Base-by-base conservation (phyloP, 2,888 invertebrate species). In the Scaptodrosophila latifasciaeformis region DNA sequence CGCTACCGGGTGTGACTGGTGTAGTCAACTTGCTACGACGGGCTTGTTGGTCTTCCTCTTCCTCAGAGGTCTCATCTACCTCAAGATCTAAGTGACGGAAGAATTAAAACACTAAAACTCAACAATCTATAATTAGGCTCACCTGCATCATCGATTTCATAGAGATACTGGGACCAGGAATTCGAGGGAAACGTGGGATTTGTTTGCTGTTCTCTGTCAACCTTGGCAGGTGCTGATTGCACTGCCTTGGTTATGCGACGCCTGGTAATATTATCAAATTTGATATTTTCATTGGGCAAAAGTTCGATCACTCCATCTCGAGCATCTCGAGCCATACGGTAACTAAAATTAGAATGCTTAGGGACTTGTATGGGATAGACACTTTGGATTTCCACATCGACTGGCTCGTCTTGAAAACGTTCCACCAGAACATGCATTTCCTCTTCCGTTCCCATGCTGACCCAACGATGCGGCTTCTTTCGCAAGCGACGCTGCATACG, bases 241-340 rank as follows among this genome's bases (percentile, higher is more conserved):
- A 88, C 83, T 0, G 82, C 88, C 7, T 87, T 87, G 58, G 91
- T 90, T 7, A 92, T 87, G 72, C 91, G 87, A 43, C 86, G 88
- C 48, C 88, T 88, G 34, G 84, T 85, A 4, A 93, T 85, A 76
- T 89, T 90, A 30, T 88, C 88, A 57, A 89, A 90, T 13, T 87
- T 88, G 7, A 67, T 49, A 24, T 64, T 70, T 27, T 89, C 89
- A 31, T 86, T 88, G 6, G 91, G 89, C 45, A 88, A 83, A 19
- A 94, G 82, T 74, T 93, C 92, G 53, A 91, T 88, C 65, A 89
- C 92, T 9, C 93, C 92, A 83, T 93, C 93, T 46, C 91, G 87
- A 12, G 88, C 88, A 40, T 90, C 88, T 42, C 88, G 87, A 0
- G 89, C 88, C 51, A 88, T 87, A 58, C 92, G 88, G 15, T 89